Evolutionary conservation across 1,140 invertebrate species (phyloP), one percentile per base, ranked within the genome.

Genomic region (Drosophila micromelanica): DNA sequence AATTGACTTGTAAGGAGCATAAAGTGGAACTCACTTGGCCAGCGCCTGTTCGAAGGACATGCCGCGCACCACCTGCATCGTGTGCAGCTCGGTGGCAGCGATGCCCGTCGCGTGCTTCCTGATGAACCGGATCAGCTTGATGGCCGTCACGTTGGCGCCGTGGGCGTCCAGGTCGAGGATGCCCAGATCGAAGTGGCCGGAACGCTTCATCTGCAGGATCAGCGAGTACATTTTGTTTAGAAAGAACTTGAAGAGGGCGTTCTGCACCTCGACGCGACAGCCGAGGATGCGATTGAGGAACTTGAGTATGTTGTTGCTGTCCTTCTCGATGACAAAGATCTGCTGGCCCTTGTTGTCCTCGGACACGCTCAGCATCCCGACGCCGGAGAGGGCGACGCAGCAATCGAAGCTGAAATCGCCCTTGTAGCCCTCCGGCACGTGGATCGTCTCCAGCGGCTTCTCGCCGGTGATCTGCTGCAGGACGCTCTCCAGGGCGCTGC

Each of bases 281-380:
- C 99, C 99, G 13, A 99, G 94, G 77, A 99, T 98, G 74, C 99
- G 94, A 92, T 99, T 99, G 11, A 99, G 94, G 93, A 99, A 99
- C 93, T 99, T 99, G 69, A 97, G 98, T 94, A 99, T 99, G 92
- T 99, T 99, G 91, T 97, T 98, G 91, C 98, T 98, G 82, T 99
- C 98, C 93, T 99, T 99, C 80, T 99, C 98, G 1, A 99, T 95
- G 30, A 98, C 94, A n/a, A 96, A 93, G 9, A 96, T 96, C 2
- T 96, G 96, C 92, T 94, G 94, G 17, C 93, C 94, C 87, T 97
- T 96, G 91, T 95, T 97, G 90, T 97, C 96, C 27, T 27, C 27
- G 27, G 46, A 95, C 95, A 65, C 27, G 27, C 27, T 27, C 27
- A 99, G 97, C 43, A 99, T 93, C 5, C 98, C 98, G 48, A 99